Conservation (phyloP, 2,888 invertebrate genomes). For the Caenorhabditis afra region DNA sequence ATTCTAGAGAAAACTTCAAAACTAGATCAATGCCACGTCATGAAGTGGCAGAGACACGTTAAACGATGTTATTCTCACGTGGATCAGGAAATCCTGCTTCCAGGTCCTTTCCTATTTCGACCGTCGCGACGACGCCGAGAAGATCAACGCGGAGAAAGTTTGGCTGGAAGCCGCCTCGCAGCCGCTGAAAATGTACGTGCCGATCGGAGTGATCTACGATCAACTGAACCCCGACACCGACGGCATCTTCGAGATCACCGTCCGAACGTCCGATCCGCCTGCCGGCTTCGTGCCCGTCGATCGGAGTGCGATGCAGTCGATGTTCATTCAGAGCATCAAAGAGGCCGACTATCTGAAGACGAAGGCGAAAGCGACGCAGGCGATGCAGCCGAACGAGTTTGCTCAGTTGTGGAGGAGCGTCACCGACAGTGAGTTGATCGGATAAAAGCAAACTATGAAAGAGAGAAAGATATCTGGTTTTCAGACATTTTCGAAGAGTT, state of each 20-base stretch:
- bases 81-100: too few species aligned
- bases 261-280: slow-evolving; percentile 88
- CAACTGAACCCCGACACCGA: slow-evolving; percentile 82
- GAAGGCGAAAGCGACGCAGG: slow-evolving; percentile 85
- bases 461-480: slow-evolving; percentile 78
- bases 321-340: slow-evolving; percentile 94
- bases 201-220: slow-evolving; percentile 92
- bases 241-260: slow-evolving; percentile 90
- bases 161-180: slow-evolving; percentile 74
- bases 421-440: slow-evolving; percentile 86
- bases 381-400: slow-evolving; percentile 90
- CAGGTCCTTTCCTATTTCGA: slow-evolving; percentile 54
- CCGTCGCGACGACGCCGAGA: slow-evolving; percentile 57
- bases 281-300: slow-evolving; percentile 71
- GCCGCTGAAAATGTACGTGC: slow-evolving; percentile 83
- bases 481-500: slow-evolving; percentile 98
- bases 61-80: too few species aligned
- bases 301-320: slow-evolving; percentile 92
- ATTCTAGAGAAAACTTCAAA: not conserved
- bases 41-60: not conserved
- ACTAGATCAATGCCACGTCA: not conserved
- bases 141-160: slow-evolving; percentile 61
- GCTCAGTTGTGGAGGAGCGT: slow-evolving; percentile 95
- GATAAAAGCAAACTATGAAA: slow-evolving; percentile 5
- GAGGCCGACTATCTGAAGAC: slow-evolving; percentile 99